Evolutionary conservation across 2,113 vertebrate species (phyloP).

Genomic region (Nymphicus hollandicus): DNA sequence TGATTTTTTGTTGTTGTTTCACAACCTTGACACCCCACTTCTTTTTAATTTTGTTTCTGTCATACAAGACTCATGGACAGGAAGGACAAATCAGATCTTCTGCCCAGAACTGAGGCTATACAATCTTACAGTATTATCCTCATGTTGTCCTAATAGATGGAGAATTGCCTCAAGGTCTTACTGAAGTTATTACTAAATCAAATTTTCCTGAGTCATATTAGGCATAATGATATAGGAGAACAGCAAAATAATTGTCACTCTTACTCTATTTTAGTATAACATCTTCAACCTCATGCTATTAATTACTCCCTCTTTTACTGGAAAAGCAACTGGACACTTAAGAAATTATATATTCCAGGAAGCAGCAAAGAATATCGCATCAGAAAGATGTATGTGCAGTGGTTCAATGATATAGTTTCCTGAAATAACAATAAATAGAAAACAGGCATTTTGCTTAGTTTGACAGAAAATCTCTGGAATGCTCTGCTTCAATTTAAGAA

Average conservation of each 20-base stretch:
- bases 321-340: neutral
- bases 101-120: conserved; percentile 3
- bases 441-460: neutral
- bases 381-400: neutral
- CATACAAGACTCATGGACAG: conserved; percentile 27
- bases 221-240: neutral
- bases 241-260: neutral
- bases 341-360: neutral
- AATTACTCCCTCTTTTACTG: neutral
- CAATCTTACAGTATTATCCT: conserved; percentile 3
- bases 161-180: conserved; percentile 22
- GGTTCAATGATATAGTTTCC: neutral
- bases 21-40: neutral
- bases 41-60: conserved; percentile 47
- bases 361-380: neutral
- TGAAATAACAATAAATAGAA: neutral
- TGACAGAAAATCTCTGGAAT: neutral
- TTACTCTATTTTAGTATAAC: neutral
- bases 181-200: conserved; percentile 19
- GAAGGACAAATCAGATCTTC: conserved; percentile 54
- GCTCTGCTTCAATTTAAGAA: neutral
- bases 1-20: neutral
- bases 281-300: neutral
- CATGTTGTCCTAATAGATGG: neutral
- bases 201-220: neutral